These are phyloP conservation scores for Cerceris rybyensis DNA, from an alignment of 2,888 invertebrate genomes.

Conservation along the genomic window DNA sequence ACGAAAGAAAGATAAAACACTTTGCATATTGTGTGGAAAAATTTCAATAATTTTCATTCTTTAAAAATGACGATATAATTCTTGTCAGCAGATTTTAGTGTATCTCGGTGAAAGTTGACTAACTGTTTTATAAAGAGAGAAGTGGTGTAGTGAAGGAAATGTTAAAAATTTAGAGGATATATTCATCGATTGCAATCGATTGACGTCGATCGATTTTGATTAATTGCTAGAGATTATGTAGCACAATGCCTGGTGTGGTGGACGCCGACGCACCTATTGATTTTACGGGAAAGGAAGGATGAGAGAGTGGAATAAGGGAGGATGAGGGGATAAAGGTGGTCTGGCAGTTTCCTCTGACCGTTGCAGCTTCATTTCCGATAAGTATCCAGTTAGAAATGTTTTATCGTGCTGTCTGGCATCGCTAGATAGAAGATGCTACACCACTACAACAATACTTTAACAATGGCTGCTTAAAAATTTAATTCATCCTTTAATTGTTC, in stretches of 20 bases:
- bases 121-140: no score
- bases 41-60: no score
- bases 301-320: constrained; percentile 58
- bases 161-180: no score
- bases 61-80: no score
- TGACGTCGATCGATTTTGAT: constrained; percentile 50
- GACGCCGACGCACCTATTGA: constrained; percentile 76
- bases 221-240: constrained; percentile 60
- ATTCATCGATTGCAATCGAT: constrained; percentile 38
- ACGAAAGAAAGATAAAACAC: no score
- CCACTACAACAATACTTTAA: background rate
- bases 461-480: no score
- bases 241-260: constrained; percentile 64
- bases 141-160: no score
- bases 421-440: background rate
- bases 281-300: constrained; percentile 74
- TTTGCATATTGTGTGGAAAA: no score
- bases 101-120: no score
- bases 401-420: background rate
- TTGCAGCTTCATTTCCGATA: constrained; percentile 50
- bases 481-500: no score
- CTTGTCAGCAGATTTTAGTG: no score
- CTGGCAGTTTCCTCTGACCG: constrained; percentile 57
- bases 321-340: constrained; percentile 59
- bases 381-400: constrained; percentile 25